phyloP scores from a whole-genome alignment of 2,113 vertebrate species.

The Scatophagus argus region DNA sequence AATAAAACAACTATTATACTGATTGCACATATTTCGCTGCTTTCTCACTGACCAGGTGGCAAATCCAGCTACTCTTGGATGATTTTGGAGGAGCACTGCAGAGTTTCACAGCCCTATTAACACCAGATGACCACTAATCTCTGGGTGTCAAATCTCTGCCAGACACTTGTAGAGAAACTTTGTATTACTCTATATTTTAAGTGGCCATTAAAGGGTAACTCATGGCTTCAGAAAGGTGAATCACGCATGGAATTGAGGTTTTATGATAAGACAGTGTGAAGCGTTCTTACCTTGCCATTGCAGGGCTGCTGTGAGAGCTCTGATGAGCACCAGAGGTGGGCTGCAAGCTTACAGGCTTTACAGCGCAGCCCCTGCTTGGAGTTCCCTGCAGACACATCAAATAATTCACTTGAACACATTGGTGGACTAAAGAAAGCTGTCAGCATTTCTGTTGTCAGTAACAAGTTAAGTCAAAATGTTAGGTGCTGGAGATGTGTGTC shows the following conservation, averaged over 20 bases:
- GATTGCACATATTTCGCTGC: neutral
- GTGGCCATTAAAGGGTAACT: neutral
- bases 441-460: neutral
- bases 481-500: neutral
- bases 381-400: conserved; percentile 83
- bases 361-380: conserved; percentile 92
- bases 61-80: neutral
- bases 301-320: conserved; percentile 91
- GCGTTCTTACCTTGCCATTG: conserved; percentile 85
- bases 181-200: neutral
- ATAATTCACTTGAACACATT: neutral
- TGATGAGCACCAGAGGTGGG: conserved; percentile 92
- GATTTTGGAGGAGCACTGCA: neutral
- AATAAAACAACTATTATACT: neutral
- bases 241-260: neutral
- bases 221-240: neutral
- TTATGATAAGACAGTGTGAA: neutral
- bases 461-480: neutral
- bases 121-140: conserved; percentile 12
- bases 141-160: neutral
- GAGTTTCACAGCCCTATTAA: conserved; percentile 4
- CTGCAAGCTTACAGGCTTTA: conserved; percentile 89
- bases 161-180: neutral
- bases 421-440: neutral
- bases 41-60: neutral